phyloP scores from a whole-genome alignment of 2,888 invertebrate genomes.

The Sturmia bella region DNA sequence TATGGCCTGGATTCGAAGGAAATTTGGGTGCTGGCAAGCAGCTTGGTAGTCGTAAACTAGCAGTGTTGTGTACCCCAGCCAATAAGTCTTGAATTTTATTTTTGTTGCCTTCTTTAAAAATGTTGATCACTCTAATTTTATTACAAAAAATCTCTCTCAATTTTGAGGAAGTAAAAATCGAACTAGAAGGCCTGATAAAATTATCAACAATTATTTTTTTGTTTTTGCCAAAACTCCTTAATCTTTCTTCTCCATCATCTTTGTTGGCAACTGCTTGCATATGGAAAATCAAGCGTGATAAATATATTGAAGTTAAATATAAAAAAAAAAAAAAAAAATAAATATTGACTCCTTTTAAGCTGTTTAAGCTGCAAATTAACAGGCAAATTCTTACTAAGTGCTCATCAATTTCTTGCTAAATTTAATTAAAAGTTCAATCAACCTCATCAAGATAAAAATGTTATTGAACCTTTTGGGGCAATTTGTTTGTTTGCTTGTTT shows the following conservation, averaged over 20 bases:
- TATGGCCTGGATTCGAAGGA: too few species aligned
- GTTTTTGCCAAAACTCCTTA: conserved; percentile 13
- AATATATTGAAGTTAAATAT: neutral
- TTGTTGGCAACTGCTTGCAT: conserved; percentile 10
- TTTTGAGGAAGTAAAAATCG: too few species aligned
- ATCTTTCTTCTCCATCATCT: conserved; percentile 7
- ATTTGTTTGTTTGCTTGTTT: neutral
- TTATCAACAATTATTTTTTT: too few species aligned
- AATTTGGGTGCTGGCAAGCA: too few species aligned
- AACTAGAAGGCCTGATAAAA: too few species aligned
- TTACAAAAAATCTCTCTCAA: too few species aligned
- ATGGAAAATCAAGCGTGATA: conserved; percentile 9
- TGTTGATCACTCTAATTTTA: too few species aligned
- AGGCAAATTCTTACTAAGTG: conserved; percentile 38
- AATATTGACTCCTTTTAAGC: conserved; percentile 1
- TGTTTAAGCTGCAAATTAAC: conserved; percentile 1
- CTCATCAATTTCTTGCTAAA: conserved; percentile 46
- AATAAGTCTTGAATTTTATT: too few species aligned
- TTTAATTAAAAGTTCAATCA: conserved; percentile 63
- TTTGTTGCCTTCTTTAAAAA: too few species aligned
- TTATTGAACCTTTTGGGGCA: conserved; percentile 40
- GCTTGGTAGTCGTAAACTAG: too few species aligned
- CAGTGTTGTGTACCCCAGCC: too few species aligned
- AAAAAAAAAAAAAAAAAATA: too few species aligned
- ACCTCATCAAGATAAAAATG: conserved; percentile 34